Percentiles rank a stretch among this genome's conserved stretches.
These are phyloP conservation scores for Tragulus kanchil DNA, from an alignment of 2,113 vertebrate genomes.

Conservation along the genomic window DNA sequence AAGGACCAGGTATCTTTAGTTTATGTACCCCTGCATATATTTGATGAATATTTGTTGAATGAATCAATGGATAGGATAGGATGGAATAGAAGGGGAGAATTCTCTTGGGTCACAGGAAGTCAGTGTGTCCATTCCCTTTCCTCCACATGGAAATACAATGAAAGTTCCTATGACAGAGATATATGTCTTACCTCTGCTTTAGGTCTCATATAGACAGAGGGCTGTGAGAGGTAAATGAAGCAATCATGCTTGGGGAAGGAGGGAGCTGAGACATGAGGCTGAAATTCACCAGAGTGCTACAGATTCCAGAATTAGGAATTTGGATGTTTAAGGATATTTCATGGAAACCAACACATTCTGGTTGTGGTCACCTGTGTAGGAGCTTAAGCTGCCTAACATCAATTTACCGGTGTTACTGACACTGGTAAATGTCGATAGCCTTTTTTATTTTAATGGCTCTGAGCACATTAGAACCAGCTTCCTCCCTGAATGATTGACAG, in stretches of 20 bases:
- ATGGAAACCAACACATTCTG: conserved; percentile 45
- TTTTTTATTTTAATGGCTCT: conserved; percentile 76
- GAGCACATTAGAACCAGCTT: conserved; percentile 71
- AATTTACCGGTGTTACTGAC: neutral
- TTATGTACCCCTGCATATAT: neutral
- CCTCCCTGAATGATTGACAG: conserved; percentile 80
- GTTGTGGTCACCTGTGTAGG: neutral
- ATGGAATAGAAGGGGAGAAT: neutral
- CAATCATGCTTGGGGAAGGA: neutral
- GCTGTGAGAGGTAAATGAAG: neutral
- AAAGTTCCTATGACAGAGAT: neutral
- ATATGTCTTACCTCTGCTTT: neutral
- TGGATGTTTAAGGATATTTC: conserved; percentile 44
- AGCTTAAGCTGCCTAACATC: conserved; percentile 32
- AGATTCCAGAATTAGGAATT: neutral
- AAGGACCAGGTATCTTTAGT: neutral
- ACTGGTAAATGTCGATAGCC: neutral
- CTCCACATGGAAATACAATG: neutral
- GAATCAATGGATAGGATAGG: no score
- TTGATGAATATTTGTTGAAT: neutral
- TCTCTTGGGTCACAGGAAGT: neutral
- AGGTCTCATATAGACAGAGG: neutral
- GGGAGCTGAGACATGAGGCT: neutral
- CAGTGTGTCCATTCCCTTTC: neutral
- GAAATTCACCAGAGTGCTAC: neutral